phyloP scores from a whole-genome alignment of 1,140 invertebrate species.

The Drosophila punjabiensis region DNA sequence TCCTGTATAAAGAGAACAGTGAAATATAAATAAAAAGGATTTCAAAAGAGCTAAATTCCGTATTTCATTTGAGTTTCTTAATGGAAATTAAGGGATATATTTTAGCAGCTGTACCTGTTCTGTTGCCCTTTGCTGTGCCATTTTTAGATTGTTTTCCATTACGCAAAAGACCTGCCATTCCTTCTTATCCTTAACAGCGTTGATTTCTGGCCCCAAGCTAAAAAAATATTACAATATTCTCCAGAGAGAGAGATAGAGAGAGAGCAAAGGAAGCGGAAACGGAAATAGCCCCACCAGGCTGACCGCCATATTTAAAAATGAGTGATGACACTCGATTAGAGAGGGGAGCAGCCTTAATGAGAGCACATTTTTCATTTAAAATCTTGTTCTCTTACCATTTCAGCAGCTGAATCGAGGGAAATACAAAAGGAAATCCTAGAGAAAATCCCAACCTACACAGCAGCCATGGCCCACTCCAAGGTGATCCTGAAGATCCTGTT shows the following conservation, averaged over 20 bases:
- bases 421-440: neutral
- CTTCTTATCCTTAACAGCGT: neutral
- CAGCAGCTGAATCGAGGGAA: constrained; percentile 3
- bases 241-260: neutral
- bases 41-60: neutral
- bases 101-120: no score
- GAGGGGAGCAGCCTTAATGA: constrained; percentile 1
- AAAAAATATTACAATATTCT: constrained; percentile 61
- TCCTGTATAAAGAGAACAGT: constrained; percentile 10
- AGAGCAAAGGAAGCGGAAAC: constrained; percentile 35
- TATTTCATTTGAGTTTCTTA: neutral
- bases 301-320: constrained; percentile 62
- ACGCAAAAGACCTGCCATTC: constrained; percentile 19
- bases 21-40: neutral
- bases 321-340: constrained; percentile 48
- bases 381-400: neutral
- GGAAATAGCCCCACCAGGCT: constrained; percentile 32
- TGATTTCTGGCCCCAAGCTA: constrained; percentile 14
- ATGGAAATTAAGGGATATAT: neutral
- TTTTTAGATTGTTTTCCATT: constrained; percentile 69
- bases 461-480: constrained; percentile 80
- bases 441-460: neutral
- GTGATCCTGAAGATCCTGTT: constrained; percentile 84
- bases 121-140: neutral
- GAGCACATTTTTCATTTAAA: neutral